These are phyloP conservation scores for Chitala chitala DNA, from an alignment of 2,113 vertebrate species.

Conservation along the genomic window DNA sequence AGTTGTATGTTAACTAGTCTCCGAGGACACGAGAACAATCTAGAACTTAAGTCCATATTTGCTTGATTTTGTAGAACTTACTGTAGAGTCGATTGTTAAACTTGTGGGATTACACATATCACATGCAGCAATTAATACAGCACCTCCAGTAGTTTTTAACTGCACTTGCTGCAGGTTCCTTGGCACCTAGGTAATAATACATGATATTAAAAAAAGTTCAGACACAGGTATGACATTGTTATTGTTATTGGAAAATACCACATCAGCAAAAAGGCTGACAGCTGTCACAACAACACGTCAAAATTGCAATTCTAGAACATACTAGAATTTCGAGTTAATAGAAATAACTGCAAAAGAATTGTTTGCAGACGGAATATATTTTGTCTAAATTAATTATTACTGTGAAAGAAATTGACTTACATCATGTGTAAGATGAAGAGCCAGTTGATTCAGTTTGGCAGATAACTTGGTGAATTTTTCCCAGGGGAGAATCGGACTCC, in stretches of 20 bases:
- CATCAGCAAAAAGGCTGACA: too few species aligned
- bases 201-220: not conserved
- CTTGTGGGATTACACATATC: slow-evolving; percentile 21
- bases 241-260: not conserved
- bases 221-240: not conserved
- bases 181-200: not conserved
- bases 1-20: too few species aligned
- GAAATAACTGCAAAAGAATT: too few species aligned
- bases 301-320: too few species aligned
- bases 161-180: not conserved
- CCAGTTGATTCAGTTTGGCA: not conserved
- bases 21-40: too few species aligned
- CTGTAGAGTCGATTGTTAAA: not conserved
- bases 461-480: not conserved
- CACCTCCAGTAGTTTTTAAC: not conserved
- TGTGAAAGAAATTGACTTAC: not conserved
- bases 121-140: slow-evolving; percentile 35
- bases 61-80: too few species aligned
- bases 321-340: too few species aligned
- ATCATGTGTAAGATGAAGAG: slow-evolving; percentile 1
- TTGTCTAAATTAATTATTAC: not conserved
- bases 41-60: too few species aligned
- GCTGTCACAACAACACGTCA: too few species aligned
- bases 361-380: not conserved
- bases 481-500: slow-evolving; percentile 35